These are phyloP conservation scores for Parus major DNA, from an alignment of 2,113 vertebrate genomes.

Conservation along the genomic window DNA sequence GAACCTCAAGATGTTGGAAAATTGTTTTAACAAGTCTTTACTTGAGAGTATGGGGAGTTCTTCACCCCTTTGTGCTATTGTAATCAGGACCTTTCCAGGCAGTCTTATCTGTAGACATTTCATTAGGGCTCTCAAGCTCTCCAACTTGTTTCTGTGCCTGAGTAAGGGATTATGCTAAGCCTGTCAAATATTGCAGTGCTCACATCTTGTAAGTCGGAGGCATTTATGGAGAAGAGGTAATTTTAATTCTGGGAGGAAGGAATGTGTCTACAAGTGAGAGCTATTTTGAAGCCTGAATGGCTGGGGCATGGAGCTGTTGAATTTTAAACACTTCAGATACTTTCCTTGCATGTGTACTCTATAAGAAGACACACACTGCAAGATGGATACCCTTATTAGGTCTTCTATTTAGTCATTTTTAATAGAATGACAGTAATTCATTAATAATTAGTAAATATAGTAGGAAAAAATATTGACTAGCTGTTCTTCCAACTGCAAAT, in stretches of 20 bases:
- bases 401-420: not conserved
- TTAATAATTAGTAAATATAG: not conserved
- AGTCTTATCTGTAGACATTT: not conserved
- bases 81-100: not conserved
- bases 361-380: not conserved
- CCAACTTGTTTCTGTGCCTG: fast-evolving
- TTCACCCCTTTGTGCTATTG: not conserved
- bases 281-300: not conserved
- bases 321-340: not conserved
- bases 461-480: not conserved
- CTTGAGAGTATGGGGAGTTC: not conserved
- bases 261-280: not conserved
- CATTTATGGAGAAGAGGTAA: not conserved
- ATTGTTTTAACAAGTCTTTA: not conserved
- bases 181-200: not conserved
- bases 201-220: fast-evolving
- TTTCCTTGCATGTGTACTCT: not conserved
- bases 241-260: not conserved
- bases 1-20: not conserved
- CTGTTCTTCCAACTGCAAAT: not conserved
- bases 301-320: not conserved
- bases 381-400: not conserved
- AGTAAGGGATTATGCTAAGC: not conserved
- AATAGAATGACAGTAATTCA: not conserved
- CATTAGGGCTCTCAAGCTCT: not conserved